Base-by-base conservation (phyloP, 2,797 vertebrate species). In the Enteromius trimaculatus region DNA sequence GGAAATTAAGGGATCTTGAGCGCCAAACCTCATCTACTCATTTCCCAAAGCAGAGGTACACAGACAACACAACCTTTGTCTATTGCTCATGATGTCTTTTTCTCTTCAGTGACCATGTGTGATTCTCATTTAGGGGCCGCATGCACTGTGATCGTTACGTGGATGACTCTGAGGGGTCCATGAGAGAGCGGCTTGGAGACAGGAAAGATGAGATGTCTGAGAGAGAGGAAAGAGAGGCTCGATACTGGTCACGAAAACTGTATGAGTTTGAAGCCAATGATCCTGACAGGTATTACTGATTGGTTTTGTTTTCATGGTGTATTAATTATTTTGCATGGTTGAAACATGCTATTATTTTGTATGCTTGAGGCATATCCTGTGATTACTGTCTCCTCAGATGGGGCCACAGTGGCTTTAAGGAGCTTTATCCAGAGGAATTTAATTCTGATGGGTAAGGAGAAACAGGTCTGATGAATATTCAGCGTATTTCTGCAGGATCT, bases 361-460 rank as follows among this genome's bases (percentile, higher is more conserved):
- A 31, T 8, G 6, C 62, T 29, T 31, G 37, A 64, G 39, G 26
- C 17, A 34, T 55, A 83, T 60, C 42, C 31, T 39, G 21, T 13
- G 4, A 14, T 14, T 66, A 66, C 39, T 44, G 39, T 79, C 72
- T 87, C 76, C 88, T 84, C 92, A 99, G 98, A 83, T 99, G 98
- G 98, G 97, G 97, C 84, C 98, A 99, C 89, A 99, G 97, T 90
- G 98, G 98, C 49, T 99, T 98, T 88, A 99, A 96, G 90, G 98
- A 99, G 90, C 92, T 99, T 83, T 98, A 99, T 86, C 98, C 98
- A 26, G 98, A 99, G 86, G 97, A 98, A 89, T 99, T 99, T 91
- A 91, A 96, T 86, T 95, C 95, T 37, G 96, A 96, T 80, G 90
- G 96, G 98, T 98, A 94, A 91, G 88, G 17, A 29, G n/a, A 34